Base-by-base conservation (phyloP, 2,113 vertebrate genomes). In the Kobus ellipsiprymnus region DNA sequence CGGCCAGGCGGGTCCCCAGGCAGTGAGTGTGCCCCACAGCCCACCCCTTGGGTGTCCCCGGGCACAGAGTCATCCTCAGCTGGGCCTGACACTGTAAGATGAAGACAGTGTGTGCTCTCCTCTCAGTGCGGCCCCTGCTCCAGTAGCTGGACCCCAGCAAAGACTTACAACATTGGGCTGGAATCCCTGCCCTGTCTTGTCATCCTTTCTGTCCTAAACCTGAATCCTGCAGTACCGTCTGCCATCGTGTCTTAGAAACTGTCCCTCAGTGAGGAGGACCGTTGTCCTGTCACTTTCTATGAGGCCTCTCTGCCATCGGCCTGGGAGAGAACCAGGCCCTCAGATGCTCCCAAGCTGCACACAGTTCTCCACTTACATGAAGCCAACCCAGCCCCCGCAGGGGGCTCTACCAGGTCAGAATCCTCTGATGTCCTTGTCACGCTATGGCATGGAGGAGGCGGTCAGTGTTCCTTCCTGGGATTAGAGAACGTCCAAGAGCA, bases 391-490 rank as follows among this genome's bases (percentile, higher is more conserved):
- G 40, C 46, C 62, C 13, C 59, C 25, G 40, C 40, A 74, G n/a
- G 67, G 16, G 67, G 4, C 10, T 55, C 12, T 77, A 44, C 55
- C 74, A 14, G 17, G 33, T 33, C 40, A 29, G 52, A 25, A 15
- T 52, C 44, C 17, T 19, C 27, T 33, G 1, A 7, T 17, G 27
- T 33, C 85, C 6, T 2, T 6, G 29, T 36, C 27, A 2, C 0
- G 7, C 60, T 40, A 1, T 1, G 29, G 44, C 3, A 0, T 11
- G 25, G 30, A 9, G 7, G 8, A 5, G 54, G 44, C 1, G 9
- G 33, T 33, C 67, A n/a, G 25, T 33, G 16, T n/a, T 10, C 11
- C 57, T 87, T 84, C 33, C 21, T 36, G 29, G 29, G 50, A n/a
- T 54, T 8, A 16, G 78, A 46, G 54, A 30, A 4, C 0, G 0